Conservation (phyloP, 2,113 vertebrate genomes). For the Felis chaus region DNA sequence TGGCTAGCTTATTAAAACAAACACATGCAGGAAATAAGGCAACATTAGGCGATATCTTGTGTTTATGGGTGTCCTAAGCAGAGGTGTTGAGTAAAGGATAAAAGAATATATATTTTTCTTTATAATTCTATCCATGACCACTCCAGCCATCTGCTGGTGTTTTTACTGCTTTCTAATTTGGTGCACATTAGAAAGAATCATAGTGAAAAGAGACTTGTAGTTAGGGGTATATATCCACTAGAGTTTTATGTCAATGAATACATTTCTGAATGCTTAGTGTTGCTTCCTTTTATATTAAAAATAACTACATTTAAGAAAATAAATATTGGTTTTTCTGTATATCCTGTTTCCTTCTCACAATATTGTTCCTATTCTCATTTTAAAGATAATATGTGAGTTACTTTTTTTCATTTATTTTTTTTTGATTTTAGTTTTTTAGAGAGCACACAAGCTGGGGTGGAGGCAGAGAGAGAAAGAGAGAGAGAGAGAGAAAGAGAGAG, state of each 20-base stretch:
- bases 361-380: conserved; percentile 7
- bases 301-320: conserved; percentile 23
- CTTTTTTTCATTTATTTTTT: background rate
- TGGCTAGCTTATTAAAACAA: background rate
- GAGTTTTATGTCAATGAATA: background rate
- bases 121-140: background rate
- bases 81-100: background rate
- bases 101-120: conserved; percentile 27
- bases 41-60: background rate
- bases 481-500: too few species aligned
- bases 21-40: background rate
- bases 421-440: too few species aligned
- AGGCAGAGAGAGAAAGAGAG: too few species aligned
- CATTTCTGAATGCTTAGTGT: background rate
- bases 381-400: conserved; percentile 30
- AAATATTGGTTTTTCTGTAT: background rate
- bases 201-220: background rate
- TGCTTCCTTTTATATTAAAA: conserved; percentile 32
- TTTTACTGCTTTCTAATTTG: conserved; percentile 21
- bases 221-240: background rate
- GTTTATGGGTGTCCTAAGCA: background rate
- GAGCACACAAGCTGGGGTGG: too few species aligned
- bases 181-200: background rate
- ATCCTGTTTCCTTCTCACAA: background rate
- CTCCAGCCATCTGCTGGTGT: background rate